Percentiles rank a stretch among this genome's conserved stretches.
phyloP scores from a whole-genome alignment of 2,113 vertebrate species.

The Cardinalis cardinalis region DNA sequence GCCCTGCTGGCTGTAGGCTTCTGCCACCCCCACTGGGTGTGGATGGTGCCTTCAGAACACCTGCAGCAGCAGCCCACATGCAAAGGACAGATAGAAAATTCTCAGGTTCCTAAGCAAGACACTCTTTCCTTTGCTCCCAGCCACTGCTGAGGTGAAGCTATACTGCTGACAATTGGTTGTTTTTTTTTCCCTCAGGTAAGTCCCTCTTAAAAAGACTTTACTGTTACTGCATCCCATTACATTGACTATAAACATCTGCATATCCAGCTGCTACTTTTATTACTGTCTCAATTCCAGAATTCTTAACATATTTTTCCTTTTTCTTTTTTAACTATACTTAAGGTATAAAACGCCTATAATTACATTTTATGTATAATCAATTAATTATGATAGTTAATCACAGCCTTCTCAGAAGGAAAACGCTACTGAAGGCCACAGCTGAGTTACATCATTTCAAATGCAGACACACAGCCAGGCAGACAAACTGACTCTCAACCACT shows the following conservation, averaged over 20 bases:
- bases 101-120: not conserved
- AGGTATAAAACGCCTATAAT: not conserved
- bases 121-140: not conserved
- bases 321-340: not conserved
- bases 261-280: not conserved
- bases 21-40: not conserved
- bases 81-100: not conserved
- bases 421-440: not conserved
- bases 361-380: not conserved
- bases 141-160: not conserved
- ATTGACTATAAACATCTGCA: not conserved
- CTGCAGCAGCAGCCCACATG: not conserved
- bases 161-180: not conserved
- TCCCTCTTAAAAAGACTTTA: not conserved
- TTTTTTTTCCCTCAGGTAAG: not conserved
- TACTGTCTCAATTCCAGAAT: not conserved
- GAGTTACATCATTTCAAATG: not conserved
- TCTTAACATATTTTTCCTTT: not conserved
- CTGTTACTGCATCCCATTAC: not conserved
- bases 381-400: not conserved
- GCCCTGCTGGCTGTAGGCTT: not conserved
- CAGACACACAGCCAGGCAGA: not conserved
- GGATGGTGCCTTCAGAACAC: not conserved
- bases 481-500: not conserved
- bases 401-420: not conserved